Evolutionary conservation across 2,888 invertebrate species (phyloP).

Genomic region (Ennomos quercinarius): DNA sequence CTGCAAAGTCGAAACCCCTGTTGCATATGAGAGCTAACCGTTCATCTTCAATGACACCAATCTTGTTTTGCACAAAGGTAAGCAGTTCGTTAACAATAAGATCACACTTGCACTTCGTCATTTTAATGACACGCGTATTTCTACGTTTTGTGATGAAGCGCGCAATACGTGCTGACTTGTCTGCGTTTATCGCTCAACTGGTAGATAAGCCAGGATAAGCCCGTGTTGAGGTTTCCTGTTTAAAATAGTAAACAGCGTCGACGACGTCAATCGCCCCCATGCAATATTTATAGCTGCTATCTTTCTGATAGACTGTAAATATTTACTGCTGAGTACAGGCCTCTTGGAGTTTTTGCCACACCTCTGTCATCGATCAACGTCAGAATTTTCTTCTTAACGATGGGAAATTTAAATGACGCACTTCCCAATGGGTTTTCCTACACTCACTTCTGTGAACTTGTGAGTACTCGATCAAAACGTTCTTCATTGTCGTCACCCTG

Average conservation of each 20-base stretch:
- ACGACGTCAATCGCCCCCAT: conserved; percentile 16
- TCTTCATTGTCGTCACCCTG: no score
- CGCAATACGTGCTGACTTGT: conserved; percentile 20
- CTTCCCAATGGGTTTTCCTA: conserved; percentile 2
- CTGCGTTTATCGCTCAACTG: conserved; percentile 21
- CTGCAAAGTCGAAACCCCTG: conserved; percentile 18
- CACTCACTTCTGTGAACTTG: no score
- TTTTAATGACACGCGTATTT: conserved; percentile 8
- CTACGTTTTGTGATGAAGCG: neutral
- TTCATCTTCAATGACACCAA: conserved; percentile 26
- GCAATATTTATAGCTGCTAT: conserved; percentile 15
- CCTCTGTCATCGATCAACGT: conserved; percentile 21
- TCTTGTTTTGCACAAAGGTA: conserved; percentile 28
- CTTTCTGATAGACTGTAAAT: conserved; percentile 8
- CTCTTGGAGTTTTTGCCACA: conserved; percentile 14
- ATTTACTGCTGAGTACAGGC: conserved; percentile 13
- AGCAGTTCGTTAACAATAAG: conserved; percentile 26
- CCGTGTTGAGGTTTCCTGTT: conserved; percentile 3
- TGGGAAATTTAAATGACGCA: conserved; percentile 2
- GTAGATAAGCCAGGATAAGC: conserved; percentile 27
- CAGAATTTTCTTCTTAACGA: conserved; percentile 6
- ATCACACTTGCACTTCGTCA: conserved; percentile 26
- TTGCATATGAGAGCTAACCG: conserved; percentile 24
- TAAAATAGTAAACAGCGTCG: conserved; percentile 15
- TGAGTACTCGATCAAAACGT: no score